Base-by-base conservation (phyloP, 1,140 invertebrate species). In the Eubasilissa regina region DNA sequence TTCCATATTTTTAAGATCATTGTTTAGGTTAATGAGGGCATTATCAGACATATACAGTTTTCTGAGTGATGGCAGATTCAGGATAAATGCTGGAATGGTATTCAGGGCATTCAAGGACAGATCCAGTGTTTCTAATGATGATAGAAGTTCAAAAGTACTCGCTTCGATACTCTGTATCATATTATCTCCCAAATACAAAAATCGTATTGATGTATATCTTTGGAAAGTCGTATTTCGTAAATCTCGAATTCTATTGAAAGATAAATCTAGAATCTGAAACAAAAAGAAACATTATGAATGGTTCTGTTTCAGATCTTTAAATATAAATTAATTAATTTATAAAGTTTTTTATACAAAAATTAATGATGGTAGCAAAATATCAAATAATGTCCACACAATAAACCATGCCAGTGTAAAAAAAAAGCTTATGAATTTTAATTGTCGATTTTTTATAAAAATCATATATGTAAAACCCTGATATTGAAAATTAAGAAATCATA, bases 251-350 rank as follows among this genome's bases (percentile, higher is more conserved):
- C 91, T 90, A 85, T 93, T 93, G 79, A 88, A 89, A 47, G 91
- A 90, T 86, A 92, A 89, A 83, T 93, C 91, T n/a, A 93, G 85
- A 76, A 92, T 90, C 92, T 93, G 87, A 45, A 89, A 89, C 66
- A 55, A 79, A 79, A 83, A 81, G n/a, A 43, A 66, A 0, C 4
- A 51, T 43, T 21, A 60, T 25, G 4, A 17, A 4, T n/a, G 13
- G 15, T 58, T 4, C 19, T 62, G 13, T 62, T 62, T 35, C 15
- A 13, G 10, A n/a, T 43, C 53, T 15, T 56, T 9, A 11, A 11
- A 12, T 11, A 56, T 15, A 12, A 56, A 56, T 56, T 56, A 56
- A 56, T 15, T 15, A 56, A 51, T 35, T 3, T 6, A 35, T 35
- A 35, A 3, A 3, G 1, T 35, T 35, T 35, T 35, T 35, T 35